These are phyloP conservation scores for Hybognathus amarus DNA, from an alignment of 2,797 vertebrate species.

Conservation along the genomic window DNA sequence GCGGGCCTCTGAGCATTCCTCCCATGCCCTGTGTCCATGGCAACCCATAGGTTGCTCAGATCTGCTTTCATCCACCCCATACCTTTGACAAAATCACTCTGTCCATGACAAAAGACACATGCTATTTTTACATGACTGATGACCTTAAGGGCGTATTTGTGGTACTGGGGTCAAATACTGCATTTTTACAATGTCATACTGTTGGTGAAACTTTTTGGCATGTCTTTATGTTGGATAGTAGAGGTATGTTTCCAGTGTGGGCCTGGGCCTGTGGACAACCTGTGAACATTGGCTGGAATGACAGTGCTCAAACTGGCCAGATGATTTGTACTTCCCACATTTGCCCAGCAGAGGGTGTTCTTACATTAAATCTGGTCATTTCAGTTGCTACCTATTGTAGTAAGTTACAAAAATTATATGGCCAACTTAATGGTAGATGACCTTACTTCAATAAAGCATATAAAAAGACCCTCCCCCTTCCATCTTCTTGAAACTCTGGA, in stretches of 20 bases:
- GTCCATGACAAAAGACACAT: conserved; percentile 49
- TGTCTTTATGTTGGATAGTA: not conserved
- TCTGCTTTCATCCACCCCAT: conserved; percentile 73
- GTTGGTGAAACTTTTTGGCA: not conserved
- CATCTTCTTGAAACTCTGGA: too few species aligned
- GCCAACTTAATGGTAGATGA: not conserved
- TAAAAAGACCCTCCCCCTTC: not conserved
- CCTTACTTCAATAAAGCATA: not conserved
- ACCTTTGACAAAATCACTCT: conserved; percentile 46
- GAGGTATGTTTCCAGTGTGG: not conserved
- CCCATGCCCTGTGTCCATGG: conserved; percentile 65
- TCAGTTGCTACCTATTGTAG: not conserved
- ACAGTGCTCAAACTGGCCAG: not conserved
- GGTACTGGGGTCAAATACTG: not conserved
- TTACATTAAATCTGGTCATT: not conserved
- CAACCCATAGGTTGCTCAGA: conserved; percentile 66
- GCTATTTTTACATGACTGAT: conserved; percentile 50
- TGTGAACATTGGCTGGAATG: not conserved
- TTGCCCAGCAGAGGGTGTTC: conserved; percentile 5
- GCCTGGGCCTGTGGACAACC: not conserved
- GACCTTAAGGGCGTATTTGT: conserved; percentile 4
- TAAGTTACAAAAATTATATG: not conserved
- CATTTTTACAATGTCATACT: not conserved
- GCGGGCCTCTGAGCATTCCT: conserved; percentile 64
- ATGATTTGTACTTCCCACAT: not conserved